A percentile compares a stretch with the other conserved stretches of the same genome.
phyloP scores from a whole-genome alignment of 30 jellyfish, hydroid and myxozoan genomes.

The Chironex yamaguchii region DNA sequence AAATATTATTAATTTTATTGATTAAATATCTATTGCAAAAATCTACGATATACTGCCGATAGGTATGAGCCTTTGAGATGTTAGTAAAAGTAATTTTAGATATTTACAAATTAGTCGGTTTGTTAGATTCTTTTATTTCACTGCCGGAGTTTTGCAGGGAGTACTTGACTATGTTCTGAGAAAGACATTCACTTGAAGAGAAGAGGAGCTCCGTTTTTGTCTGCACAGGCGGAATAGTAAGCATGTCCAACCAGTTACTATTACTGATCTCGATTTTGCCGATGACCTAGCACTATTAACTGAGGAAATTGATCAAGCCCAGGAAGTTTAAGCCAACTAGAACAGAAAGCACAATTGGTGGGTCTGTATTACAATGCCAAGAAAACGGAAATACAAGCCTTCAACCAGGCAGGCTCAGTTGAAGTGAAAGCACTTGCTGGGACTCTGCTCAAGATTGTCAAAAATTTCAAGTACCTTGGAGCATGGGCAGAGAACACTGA shows the following conservation, averaged over 20 bases:
- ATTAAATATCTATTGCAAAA: no score
- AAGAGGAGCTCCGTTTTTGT: neutral
- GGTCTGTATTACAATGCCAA: conserved; percentile 1
- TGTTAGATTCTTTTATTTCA: no score
- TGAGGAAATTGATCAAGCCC: neutral
- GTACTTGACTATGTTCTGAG: no score
- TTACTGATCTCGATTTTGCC: conserved; percentile 2
- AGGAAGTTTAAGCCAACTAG: neutral
- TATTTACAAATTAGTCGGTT: no score
- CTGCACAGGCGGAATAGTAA: neutral
- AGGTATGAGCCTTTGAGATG: neutral
- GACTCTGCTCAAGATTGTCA: neutral
- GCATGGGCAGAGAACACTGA: conserved; percentile 12
- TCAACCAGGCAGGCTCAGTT: neutral
- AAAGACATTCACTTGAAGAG: neutral
- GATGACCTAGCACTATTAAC: conserved; percentile 1
- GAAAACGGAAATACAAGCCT: neutral
- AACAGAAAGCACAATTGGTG: neutral
- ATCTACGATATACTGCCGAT: no score
- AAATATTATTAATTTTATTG: no score
- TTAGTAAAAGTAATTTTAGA: no score
- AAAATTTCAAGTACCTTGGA: conserved; percentile 21
- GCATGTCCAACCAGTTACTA: neutral
- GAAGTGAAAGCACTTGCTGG: neutral
- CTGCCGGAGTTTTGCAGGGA: no score